These are phyloP conservation scores for Actinemys pallida DNA, from an alignment of 2,113 vertebrate genomes.

Conservation along the genomic window DNA sequence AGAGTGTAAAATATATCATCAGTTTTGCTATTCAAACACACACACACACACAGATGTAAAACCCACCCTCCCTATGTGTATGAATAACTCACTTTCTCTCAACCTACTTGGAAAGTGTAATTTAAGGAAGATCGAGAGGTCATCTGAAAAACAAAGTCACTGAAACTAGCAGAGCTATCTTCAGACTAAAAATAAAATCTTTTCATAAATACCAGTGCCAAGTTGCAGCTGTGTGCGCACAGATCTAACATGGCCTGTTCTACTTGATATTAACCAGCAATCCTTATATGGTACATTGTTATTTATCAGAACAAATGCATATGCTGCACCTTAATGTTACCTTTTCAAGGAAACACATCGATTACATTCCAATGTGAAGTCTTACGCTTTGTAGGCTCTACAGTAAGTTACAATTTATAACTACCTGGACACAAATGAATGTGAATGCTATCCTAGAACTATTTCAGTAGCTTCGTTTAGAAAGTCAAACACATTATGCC, in stretches of 20 bases:
- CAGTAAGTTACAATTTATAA: background rate
- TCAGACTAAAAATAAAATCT: background rate
- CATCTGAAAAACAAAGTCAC: background rate
- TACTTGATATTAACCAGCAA: background rate
- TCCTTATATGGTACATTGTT: background rate
- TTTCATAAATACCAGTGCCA: background rate
- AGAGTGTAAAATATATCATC: background rate
- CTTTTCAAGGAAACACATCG: background rate
- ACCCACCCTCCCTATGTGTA: background rate
- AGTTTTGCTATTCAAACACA: background rate
- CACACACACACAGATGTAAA: background rate
- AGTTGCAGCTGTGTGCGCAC: background rate
- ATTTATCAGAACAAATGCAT: background rate
- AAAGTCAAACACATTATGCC: conserved; percentile 59
- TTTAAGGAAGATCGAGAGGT: background rate
- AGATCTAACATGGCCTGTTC: background rate
- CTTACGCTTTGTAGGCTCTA: background rate
- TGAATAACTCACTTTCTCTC: background rate
- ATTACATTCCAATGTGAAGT: background rate
- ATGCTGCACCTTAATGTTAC: background rate
- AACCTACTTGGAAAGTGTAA: background rate
- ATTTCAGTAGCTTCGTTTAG: conserved; percentile 21
- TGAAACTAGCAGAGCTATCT: background rate
- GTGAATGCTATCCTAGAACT: background rate
- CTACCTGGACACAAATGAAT: background rate